phyloP scores from a whole-genome alignment of 2,888 invertebrate genomes.

The Chirona hameri region DNA sequence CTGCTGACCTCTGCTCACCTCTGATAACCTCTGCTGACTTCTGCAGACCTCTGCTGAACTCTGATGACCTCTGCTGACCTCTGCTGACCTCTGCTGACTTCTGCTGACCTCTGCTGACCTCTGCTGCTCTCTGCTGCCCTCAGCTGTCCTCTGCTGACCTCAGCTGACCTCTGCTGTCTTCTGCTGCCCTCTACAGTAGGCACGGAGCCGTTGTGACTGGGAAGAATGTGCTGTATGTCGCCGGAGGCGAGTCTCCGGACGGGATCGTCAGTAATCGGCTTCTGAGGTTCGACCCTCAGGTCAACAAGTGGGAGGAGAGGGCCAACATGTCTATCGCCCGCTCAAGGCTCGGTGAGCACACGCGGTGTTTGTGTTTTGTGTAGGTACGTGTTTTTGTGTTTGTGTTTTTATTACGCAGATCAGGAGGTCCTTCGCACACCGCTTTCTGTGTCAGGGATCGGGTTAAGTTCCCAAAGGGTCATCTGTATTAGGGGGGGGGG shows the following conservation, averaged over 20 bases:
- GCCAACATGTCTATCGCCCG: slow-evolving; percentile 51
- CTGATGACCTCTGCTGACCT: too few relatives aligned
- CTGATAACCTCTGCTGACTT: too few relatives aligned
- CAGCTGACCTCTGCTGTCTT: not conserved
- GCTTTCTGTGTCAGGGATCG: too few relatives aligned
- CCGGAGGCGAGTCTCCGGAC: slow-evolving; percentile 54
- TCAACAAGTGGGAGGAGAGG: slow-evolving; percentile 52
- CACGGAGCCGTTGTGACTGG: slow-evolving; percentile 53
- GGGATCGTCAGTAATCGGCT: slow-evolving; percentile 50
- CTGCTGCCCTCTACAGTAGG: slow-evolving; percentile 46
- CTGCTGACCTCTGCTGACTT: too few relatives aligned
- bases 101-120: not conserved
- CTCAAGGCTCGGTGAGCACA: slow-evolving; percentile 50
- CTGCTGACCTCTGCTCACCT: too few relatives aligned
- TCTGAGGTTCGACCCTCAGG: slow-evolving; percentile 52
- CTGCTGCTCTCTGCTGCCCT: not conserved
- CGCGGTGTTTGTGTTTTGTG: too few relatives aligned
- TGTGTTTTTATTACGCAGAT: too few relatives aligned
- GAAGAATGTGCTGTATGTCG: slow-evolving; percentile 50
- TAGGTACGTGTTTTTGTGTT: too few relatives aligned
- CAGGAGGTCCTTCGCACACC: too few relatives aligned
- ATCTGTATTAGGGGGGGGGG: too few relatives aligned
- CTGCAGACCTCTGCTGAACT: too few relatives aligned
- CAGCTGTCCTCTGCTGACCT: not conserved
- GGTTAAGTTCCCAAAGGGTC: too few relatives aligned